Base-by-base conservation (phyloP, 2,797 vertebrate species). In the Periparus ater region DNA sequence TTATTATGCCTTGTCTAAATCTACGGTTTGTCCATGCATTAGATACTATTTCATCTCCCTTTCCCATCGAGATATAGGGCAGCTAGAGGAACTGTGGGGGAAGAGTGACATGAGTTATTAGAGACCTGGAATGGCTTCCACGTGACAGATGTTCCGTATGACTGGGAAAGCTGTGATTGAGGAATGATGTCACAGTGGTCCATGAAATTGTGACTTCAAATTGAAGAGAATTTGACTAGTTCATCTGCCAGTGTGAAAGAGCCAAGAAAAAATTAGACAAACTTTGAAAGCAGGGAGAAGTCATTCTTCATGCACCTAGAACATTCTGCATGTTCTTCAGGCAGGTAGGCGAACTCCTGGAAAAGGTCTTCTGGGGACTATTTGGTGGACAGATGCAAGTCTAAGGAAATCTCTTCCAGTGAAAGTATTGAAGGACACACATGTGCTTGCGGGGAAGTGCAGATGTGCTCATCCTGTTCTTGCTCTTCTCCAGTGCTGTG, bases 31-130 rank as follows among this genome's bases (percentile, higher is more conserved):
- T 65, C 50, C 36, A 3, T 66, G 21, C 1, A 1, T 67, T 91
- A 73, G 30, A 26, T 65, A 15, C 12, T 51, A 12, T 47, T 83
- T 94, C 11, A 57, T 77, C 27, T 91, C 38, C 13, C 8, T 75
- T 85, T 93, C 38, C 22, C 80, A 65, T 93, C 18, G 42, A 48
- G 44, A 51, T 11, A 8, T 0, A 48, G 55, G 32, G 17, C 40
- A 63, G 29, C 63, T 70, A 4, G 63, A 72, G 53, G 55, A 83
- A 26, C 44, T 23, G 17, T 6, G 25, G 50, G 50, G 65, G 47
- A 61, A 65, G 65, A 1, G 2, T 2, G 4, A 2, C 16, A 1
- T 0, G 3, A 45, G 27, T 58, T 0, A 0, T 40, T 61, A n/a
- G 48, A 61, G 44, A 30, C 32, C 29, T 68, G 50, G 58, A 81